Conservation (phyloP, 2,113 vertebrate species). For the Atherinomorus stipes region DNA sequence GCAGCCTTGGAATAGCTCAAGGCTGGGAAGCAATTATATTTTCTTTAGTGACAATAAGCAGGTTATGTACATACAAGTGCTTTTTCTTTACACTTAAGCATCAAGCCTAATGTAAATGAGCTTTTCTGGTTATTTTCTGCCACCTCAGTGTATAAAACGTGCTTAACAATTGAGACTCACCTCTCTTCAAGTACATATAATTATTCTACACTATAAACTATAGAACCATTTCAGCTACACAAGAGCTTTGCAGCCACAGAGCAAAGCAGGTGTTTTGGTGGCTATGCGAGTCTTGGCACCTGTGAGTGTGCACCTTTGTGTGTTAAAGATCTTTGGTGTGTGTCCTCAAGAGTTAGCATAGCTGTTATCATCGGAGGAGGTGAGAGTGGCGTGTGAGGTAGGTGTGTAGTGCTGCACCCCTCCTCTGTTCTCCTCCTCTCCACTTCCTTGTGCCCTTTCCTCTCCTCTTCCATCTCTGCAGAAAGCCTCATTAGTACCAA, state of each 20-base stretch:
- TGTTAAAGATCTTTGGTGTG: conserved; percentile 43
- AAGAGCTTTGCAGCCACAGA: conserved; percentile 11
- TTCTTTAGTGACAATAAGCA: background rate
- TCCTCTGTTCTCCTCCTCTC: conserved; percentile 57
- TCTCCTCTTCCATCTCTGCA: conserved; percentile 63
- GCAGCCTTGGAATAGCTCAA: background rate
- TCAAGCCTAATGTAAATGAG: background rate
- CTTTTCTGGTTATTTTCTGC: no score
- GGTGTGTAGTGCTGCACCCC: conserved; percentile 57
- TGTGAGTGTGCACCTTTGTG: conserved; percentile 33
- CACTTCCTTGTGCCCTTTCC: conserved; percentile 54
- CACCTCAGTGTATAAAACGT: fast-evolving
- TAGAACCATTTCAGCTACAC: background rate
- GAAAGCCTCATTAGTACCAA: conserved; percentile 82
- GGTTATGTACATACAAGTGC: background rate
- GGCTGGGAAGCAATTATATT: background rate
- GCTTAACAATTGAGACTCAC: no score
- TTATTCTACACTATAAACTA: background rate
- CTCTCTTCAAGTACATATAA: fast-evolving
- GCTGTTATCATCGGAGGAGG: conserved; percentile 55
- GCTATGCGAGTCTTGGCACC: conserved; percentile 42
- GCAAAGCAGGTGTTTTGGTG: background rate
- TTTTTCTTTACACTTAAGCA: background rate
- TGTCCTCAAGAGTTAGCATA: conserved; percentile 52
- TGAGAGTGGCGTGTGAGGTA: conserved; percentile 65